These are phyloP conservation scores for Percina caprodes DNA, from an alignment of 2,113 vertebrate genomes.

Conservation along the genomic window DNA sequence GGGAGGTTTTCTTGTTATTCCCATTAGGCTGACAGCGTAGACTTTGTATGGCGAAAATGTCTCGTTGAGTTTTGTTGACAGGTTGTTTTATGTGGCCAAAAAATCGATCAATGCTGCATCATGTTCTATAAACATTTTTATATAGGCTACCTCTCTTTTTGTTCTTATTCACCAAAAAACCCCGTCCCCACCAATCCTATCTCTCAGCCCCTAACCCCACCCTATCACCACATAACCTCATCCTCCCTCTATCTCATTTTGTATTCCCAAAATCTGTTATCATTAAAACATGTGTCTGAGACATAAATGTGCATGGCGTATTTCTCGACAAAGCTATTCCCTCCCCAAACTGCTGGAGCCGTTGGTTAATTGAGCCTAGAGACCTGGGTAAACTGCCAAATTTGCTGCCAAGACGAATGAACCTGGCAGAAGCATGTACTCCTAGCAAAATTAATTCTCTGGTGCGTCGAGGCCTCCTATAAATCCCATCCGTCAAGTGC, in stretches of 20 bases:
- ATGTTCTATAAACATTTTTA: neutral
- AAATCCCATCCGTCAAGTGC: conserved; percentile 80
- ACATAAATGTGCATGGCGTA: conserved; percentile 33
- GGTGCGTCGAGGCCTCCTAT: conserved; percentile 73
- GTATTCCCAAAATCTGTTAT: conserved; percentile 55
- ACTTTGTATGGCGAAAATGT: no score
- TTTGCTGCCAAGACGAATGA: conserved; percentile 77
- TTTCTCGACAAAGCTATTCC: conserved; percentile 63
- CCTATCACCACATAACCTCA: neutral
- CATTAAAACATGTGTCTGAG: conserved; percentile 59
- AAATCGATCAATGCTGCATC: neutral
- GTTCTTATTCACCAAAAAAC: conserved; percentile 1
- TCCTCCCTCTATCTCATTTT: conserved; percentile 19
- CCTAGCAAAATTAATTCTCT: conserved; percentile 81
- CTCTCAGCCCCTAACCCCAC: neutral
- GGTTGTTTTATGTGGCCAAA: neutral
- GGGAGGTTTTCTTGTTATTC: neutral
- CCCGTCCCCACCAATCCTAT: neutral
- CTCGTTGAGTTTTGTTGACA: neutral
- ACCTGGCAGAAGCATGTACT: conserved; percentile 66
- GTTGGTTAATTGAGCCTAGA: conserved; percentile 76
- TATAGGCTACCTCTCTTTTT: neutral
- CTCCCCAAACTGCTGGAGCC: conserved; percentile 59
- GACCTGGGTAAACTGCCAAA: conserved; percentile 75
- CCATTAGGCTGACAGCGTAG: no score